Conservation (phyloP, 2,113 vertebrate genomes). For the Pongo abelii region DNA sequence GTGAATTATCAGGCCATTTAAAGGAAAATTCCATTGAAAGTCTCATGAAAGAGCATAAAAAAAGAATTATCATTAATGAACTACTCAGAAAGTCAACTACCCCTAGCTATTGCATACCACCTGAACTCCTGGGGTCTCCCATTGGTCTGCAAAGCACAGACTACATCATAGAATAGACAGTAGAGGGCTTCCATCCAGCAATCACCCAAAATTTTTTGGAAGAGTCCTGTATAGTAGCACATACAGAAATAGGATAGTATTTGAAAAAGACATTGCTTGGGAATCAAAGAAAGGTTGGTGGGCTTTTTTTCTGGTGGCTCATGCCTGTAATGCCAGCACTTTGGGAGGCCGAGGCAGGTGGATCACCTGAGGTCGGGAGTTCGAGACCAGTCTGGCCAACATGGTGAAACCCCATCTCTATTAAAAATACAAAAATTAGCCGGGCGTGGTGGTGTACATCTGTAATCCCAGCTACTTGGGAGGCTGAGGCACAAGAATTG, state of each 20-base stretch:
- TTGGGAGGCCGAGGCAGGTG: too few relatives aligned
- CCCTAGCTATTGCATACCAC: neutral
- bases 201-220: neutral
- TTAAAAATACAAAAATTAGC: too few relatives aligned
- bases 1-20: constrained; percentile 31
- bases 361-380: too few relatives aligned
- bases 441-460: too few relatives aligned
- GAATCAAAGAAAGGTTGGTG: neutral
- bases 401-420: too few relatives aligned
- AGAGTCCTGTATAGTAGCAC: neutral
- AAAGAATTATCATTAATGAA: neutral
- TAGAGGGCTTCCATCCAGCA: neutral
- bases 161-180: neutral
- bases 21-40: constrained; percentile 3
- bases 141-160: neutral
- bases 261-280: neutral
- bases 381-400: too few relatives aligned
- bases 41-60: neutral
- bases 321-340: too few relatives aligned
- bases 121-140: neutral
- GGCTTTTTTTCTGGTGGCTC: neutral
- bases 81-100: neutral
- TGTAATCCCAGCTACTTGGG: too few relatives aligned
- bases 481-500: too few relatives aligned
- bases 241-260: neutral